These are phyloP conservation scores for Acanthornis magna DNA, from an alignment of 2,797 vertebrate genomes.

Conservation along the genomic window DNA sequence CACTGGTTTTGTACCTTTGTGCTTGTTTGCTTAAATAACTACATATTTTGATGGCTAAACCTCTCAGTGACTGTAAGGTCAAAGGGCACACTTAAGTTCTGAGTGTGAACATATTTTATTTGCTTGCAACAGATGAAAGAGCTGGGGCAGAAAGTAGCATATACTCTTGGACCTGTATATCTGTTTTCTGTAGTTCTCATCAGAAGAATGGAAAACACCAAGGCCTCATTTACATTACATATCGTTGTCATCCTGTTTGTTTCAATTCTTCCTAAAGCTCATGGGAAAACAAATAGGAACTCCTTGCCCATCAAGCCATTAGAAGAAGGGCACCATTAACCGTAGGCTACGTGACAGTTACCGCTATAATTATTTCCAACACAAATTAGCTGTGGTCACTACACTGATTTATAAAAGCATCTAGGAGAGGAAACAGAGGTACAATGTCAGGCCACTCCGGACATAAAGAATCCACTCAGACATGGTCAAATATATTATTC, in stretches of 20 bases:
- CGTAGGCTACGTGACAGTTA: background rate
- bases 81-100: background rate
- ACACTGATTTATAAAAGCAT: background rate
- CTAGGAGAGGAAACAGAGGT: background rate
- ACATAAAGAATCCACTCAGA: background rate
- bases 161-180: background rate
- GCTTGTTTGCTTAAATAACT: background rate
- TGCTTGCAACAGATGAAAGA: background rate
- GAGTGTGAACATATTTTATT: background rate
- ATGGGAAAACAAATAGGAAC: background rate
- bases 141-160: background rate
- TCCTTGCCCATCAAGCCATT: background rate
- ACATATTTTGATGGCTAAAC: background rate
- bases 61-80: background rate
- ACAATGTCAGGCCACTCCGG: background rate
- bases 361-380: background rate
- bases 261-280: background rate
- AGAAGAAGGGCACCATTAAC: background rate
- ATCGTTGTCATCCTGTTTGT: background rate
- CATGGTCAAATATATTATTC: background rate
- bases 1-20: background rate
- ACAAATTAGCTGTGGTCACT: background rate
- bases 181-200: background rate
- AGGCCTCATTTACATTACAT: background rate
- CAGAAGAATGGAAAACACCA: background rate